Evolutionary conservation across 2,888 invertebrate genomes (phyloP).

Genomic region (Heliothis peltigera): DNA sequence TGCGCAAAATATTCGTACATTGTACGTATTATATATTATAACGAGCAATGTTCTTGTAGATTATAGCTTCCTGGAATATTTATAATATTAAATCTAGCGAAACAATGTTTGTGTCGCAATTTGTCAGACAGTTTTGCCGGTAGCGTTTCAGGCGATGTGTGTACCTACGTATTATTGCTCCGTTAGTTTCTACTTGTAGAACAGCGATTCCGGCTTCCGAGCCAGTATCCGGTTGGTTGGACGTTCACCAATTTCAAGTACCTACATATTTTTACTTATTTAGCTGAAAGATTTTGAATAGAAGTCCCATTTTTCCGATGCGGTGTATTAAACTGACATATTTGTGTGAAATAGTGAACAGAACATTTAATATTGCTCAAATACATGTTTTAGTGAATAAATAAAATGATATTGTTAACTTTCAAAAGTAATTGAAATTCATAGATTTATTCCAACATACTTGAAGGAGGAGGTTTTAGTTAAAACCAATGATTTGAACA

Average conservation of each 20-base stretch:
- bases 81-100: constrained; percentile 48
- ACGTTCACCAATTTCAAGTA: constrained; percentile 24
- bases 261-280: constrained; percentile 4
- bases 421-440: background rate
- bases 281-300: constrained; percentile 1
- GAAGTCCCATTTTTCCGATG: background rate
- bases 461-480: background rate
- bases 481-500: background rate
- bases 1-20: constrained; percentile 14
- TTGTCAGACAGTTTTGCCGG: constrained; percentile 24
- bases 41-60: constrained; percentile 18
- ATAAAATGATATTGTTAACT: background rate
- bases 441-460: background rate
- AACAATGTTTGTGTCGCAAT: constrained; percentile 43
- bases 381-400: background rate
- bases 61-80: constrained; percentile 41
- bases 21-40: constrained; percentile 23
- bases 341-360: background rate
- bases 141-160: constrained; percentile 11
- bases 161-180: constrained; percentile 13
- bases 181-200: constrained; percentile 20
- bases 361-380: background rate
- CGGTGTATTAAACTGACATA: background rate
- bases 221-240: constrained; percentile 28
- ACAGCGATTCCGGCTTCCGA: constrained; percentile 27